Evolutionary conservation across 2,888 invertebrate genomes (phyloP).

Genomic region (Clanis bilineata): DNA sequence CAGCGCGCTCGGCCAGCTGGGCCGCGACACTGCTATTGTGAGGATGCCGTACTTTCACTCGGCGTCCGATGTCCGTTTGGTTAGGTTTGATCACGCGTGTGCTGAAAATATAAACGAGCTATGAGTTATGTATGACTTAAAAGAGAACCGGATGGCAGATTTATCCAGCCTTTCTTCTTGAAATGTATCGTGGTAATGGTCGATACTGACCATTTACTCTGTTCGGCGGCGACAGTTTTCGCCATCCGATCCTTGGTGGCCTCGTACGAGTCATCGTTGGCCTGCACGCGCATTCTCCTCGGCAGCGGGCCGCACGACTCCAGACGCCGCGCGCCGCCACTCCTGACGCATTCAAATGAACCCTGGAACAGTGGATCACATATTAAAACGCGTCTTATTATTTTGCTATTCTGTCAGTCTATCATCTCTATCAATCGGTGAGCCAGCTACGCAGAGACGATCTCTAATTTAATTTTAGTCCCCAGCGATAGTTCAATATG

Average conservation of each 20-base stretch:
- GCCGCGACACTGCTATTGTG: constrained; percentile 54
- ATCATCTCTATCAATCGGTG: no score
- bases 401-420: no score
- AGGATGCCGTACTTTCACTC: constrained; percentile 88
- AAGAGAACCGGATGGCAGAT: not conserved
- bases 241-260: constrained; percentile 96
- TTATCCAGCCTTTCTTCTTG: not conserved
- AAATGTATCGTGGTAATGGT: not conserved
- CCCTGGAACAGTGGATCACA: constrained; percentile 82
- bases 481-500: no score
- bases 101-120: constrained; percentile 76
- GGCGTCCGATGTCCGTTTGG: constrained; percentile 93
- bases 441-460: no score
- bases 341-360: constrained; percentile 94
- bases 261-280: constrained; percentile 97
- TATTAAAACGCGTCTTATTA: not conserved
- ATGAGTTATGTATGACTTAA: not conserved
- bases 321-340: constrained; percentile 82
- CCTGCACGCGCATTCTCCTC: constrained; percentile 94
- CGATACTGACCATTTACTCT: constrained; percentile 91
- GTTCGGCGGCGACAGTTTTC: constrained; percentile 94
- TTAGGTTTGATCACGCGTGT: constrained; percentile 96
- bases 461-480: no score
- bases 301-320: constrained; percentile 93
- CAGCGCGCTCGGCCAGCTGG: constrained; percentile 50